Conservation (phyloP, 1,140 invertebrate genomes). For the Aphaenogaster floridana region DNA sequence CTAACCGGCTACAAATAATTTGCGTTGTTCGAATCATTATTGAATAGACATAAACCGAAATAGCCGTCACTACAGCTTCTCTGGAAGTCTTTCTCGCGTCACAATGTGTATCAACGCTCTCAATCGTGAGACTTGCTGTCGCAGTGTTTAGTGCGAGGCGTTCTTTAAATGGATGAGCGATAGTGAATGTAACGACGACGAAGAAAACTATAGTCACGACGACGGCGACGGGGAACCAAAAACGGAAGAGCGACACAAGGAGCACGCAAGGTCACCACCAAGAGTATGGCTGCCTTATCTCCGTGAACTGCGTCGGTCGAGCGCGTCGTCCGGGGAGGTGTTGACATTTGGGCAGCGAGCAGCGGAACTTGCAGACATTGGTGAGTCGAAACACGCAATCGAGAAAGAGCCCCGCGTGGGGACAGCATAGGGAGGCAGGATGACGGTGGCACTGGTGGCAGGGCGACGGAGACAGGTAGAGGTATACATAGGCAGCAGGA, state of each 20-base stretch:
- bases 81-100: background rate
- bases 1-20: constrained; percentile 27
- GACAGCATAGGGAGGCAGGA: background rate
- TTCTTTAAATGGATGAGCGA: constrained; percentile 18
- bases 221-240: constrained; percentile 4
- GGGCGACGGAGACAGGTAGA: background rate
- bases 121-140: background rate
- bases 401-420: constrained; percentile 45
- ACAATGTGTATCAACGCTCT: constrained; percentile 14
- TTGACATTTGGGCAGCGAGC: constrained; percentile 2
- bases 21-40: constrained; percentile 27
- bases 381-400: constrained; percentile 73
- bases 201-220: constrained; percentile 1
- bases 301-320: background rate
- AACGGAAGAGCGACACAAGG: background rate
- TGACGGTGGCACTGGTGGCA: background rate
- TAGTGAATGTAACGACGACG: constrained; percentile 29
- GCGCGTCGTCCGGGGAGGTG: background rate
- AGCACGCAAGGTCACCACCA: background rate
- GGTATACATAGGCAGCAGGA: constrained; percentile 38
- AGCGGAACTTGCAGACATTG: constrained; percentile 74
- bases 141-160: background rate
- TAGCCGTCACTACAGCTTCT: background rate
- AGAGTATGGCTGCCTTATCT: background rate
- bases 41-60: background rate